Evolutionary conservation across 2,888 invertebrate species (phyloP).

Genomic region (Acronicta alni): DNA sequence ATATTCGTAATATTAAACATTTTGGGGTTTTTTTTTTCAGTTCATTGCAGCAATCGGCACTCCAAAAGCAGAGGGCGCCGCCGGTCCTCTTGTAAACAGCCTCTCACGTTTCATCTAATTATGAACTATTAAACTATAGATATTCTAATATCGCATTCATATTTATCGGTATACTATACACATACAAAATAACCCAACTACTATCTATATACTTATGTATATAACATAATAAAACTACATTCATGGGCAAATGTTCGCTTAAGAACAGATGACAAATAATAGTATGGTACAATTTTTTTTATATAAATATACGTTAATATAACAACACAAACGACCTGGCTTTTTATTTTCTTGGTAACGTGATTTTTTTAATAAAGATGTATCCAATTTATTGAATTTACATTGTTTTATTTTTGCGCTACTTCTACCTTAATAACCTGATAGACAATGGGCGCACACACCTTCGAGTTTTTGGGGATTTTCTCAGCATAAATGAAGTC

Average conservation of each 20-base stretch:
- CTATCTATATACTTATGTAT: conserved; percentile 35
- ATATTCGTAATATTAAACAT: no score
- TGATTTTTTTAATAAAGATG: conserved; percentile 77
- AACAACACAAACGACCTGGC: conserved; percentile 69
- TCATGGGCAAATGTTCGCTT: background rate
- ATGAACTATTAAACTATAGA: background rate
- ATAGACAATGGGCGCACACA: no score
- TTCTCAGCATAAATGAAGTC: no score
- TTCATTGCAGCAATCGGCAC: conserved; percentile 61
- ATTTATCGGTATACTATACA: conserved; percentile 35
- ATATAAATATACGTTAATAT: conserved; percentile 77
- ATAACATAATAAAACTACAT: conserved; percentile 6
- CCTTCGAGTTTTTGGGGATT: no score
- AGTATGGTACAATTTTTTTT: conserved; percentile 47
- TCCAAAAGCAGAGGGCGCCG: conserved; percentile 61
- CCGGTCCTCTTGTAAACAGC: conserved; percentile 60
- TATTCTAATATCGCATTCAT: conserved; percentile 24
- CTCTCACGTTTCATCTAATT: conserved; percentile 29
- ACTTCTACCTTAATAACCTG: no score
- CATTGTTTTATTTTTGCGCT: conserved; percentile 33
- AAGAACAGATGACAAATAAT: conserved; percentile 1
- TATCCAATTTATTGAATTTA: conserved; percentile 64
- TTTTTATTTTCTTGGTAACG: conserved; percentile 71
- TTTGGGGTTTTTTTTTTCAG: conserved; percentile 58
- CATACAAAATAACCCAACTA: conserved; percentile 25